Conservation (phyloP, 2,888 invertebrate species). For the Noctua fimbriata region DNA sequence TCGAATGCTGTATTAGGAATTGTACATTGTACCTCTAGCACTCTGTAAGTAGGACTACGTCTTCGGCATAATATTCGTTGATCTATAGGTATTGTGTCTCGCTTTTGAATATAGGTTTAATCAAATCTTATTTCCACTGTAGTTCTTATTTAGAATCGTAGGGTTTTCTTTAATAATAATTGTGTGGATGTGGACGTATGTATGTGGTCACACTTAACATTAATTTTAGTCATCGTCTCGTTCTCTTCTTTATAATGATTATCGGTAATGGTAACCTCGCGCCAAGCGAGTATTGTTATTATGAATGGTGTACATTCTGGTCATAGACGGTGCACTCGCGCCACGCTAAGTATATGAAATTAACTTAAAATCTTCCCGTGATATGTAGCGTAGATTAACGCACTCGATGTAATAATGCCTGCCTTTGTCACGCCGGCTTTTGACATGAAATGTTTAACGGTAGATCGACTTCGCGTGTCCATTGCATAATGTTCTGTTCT, state of each 20-base stretch:
- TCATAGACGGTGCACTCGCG: constrained; percentile 84
- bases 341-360: constrained; percentile 81
- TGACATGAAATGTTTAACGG: constrained; percentile 48
- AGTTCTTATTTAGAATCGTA: constrained; percentile 83
- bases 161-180: constrained; percentile 80
- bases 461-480: constrained; percentile 42
- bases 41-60: constrained; percentile 75
- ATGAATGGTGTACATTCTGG: constrained; percentile 89
- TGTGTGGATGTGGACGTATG: constrained; percentile 84
- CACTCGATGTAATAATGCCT: constrained; percentile 64
- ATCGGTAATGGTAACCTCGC: constrained; percentile 79
- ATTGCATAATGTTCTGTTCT: constrained; percentile 42
- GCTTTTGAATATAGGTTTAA: constrained; percentile 81
- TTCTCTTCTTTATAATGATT: constrained; percentile 76
- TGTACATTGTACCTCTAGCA: constrained; percentile 75
- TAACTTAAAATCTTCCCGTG: constrained; percentile 73
- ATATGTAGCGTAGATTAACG: constrained; percentile 74
- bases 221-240: constrained; percentile 82
- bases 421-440: constrained; percentile 70
- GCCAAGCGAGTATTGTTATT: constrained; percentile 80
- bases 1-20: constrained; percentile 72
- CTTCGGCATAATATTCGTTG: constrained; percentile 83
- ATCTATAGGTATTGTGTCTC: constrained; percentile 78
- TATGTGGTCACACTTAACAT: constrained; percentile 85
- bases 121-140: constrained; percentile 80